These are phyloP conservation scores for Pseudonaja textilis DNA, from an alignment of 2,113 vertebrate genomes.

Conservation along the genomic window DNA sequence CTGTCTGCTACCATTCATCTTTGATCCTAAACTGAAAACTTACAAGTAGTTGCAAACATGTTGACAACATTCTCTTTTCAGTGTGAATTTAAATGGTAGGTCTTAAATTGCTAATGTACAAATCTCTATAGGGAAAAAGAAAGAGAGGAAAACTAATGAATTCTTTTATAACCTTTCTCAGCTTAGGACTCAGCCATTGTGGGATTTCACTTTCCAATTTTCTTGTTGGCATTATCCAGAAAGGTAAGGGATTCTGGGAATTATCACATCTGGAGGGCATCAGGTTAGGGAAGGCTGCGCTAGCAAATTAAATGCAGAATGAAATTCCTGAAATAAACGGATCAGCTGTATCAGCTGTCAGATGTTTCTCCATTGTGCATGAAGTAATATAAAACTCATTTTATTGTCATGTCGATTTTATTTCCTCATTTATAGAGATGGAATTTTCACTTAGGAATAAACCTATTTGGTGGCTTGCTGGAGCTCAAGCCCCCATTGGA, in stretches of 20 bases:
- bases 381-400: background rate
- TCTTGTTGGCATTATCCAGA: background rate
- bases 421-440: background rate
- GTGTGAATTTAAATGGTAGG: background rate
- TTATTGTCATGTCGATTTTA: background rate
- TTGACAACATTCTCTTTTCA: background rate
- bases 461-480: background rate
- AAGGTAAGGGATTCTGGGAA: background rate
- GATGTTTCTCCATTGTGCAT: background rate
- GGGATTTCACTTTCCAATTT: background rate
- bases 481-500: background rate
- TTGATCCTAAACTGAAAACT: background rate
- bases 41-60: background rate
- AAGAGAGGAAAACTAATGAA: background rate
- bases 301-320: background rate
- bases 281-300: background rate
- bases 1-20: background rate
- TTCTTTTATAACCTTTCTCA: background rate
- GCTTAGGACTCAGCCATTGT: background rate
- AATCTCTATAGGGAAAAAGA: background rate
- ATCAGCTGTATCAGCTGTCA: background rate
- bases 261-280: background rate
- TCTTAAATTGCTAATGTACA: background rate
- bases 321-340: background rate
- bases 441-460: background rate